Evolutionary conservation across 2,888 invertebrate genomes (phyloP), one percentile per base, ranked within the genome.

Genomic region (Erebia epiphron): DNA sequence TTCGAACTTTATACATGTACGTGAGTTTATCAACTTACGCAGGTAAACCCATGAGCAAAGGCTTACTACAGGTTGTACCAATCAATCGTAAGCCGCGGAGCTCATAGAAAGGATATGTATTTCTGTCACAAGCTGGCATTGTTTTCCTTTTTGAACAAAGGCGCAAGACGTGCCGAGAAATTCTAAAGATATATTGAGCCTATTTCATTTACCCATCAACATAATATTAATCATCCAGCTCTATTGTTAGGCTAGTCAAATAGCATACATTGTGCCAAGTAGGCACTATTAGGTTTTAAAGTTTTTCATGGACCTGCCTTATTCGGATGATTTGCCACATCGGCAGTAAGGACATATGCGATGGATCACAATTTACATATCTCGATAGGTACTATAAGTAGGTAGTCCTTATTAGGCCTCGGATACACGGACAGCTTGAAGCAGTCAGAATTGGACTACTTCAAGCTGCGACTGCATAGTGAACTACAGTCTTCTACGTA

Each of bases 101-200:
- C 54, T 73, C 41, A 63, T 69, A 67, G 49, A 67, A 67, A 70
- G 68, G 70, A 73, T 71, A 68, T 67, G 68, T 68, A 73, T 73
- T 68, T 72, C 71, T 73, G 70, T 68, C 70, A 68, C 75, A 72
- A 70, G n/a, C 61, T 61, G 46, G 54, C 73, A 76, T 76, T 75
- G 76, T 76, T 76, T 75, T 73, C 75, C 74, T 72, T 76, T 76
- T 75, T 61, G 67, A 74, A 73, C 73, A 74, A 72, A 75, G 72
- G 61, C 61, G 66, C 67, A 54, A 49, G 64, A 76, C 77, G 76
- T 75, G 75, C 70, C 57, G 69, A 66, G 77, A 69, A 75, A 75
- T 69, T 58, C 60, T 61, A 71, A 69, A 60, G 69, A 11, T 49
- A 60, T 69, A 46, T 10, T 18, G 62, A 60, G 60, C 64, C 64